Percentiles rank a stretch among this genome's conserved stretches.
These are phyloP conservation scores for Lophotriccus pileatus DNA, from an alignment of 2,797 vertebrate genomes.

Conservation along the genomic window DNA sequence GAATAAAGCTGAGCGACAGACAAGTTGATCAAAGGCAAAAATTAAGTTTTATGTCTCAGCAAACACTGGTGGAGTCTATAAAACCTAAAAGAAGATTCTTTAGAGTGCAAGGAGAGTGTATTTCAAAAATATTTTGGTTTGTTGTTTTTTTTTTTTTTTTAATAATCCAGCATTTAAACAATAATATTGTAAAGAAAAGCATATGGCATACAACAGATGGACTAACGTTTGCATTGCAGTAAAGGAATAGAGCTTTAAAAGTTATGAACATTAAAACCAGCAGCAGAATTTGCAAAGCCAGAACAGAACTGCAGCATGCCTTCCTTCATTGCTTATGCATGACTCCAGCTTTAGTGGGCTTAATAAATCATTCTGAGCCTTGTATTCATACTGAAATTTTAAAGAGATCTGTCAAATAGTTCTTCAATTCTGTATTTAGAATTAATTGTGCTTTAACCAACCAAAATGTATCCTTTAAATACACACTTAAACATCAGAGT, in stretches of 20 bases:
- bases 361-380: conserved; percentile 36
- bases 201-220: not conserved
- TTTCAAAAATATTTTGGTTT: not conserved
- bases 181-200: not conserved
- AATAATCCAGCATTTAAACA: not conserved
- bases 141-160: not conserved
- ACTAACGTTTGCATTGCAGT: not conserved
- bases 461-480: not conserved
- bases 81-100: not conserved
- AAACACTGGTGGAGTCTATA: not conserved
- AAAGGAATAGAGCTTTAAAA: not conserved
- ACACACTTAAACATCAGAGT: not conserved
- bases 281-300: conserved; percentile 1
- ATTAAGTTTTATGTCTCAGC: not conserved
- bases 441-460: not conserved
- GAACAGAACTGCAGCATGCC: not conserved
- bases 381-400: not conserved
- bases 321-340: conserved; percentile 29
- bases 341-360: not conserved
- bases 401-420: not conserved
- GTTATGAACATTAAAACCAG: not conserved
- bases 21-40: not conserved
- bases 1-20: not conserved
- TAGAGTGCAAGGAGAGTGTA: not conserved
- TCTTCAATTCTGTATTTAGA: conserved; percentile 6